phyloP scores from a whole-genome alignment of 2,888 invertebrate genomes.

The Lamellibrachia columna region DNA sequence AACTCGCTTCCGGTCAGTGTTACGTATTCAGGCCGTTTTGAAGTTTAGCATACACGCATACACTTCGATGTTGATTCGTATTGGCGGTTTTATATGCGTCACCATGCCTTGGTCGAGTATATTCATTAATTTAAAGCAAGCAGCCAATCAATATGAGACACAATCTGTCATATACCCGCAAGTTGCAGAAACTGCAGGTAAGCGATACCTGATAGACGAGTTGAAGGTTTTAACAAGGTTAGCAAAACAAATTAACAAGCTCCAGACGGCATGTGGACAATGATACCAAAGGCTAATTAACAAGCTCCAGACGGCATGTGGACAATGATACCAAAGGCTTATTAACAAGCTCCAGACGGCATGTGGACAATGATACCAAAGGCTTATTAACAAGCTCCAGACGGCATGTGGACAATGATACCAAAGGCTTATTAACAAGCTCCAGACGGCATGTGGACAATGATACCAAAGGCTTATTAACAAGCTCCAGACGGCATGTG shows the following conservation, averaged over 20 bases:
- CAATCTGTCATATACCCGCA: not conserved
- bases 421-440: not conserved
- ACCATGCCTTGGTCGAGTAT: not conserved
- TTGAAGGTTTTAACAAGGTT: not conserved
- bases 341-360: too few species aligned
- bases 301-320: too few species aligned
- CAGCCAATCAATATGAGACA: not conserved
- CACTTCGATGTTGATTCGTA: not conserved
- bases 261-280: not conserved
- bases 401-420: not conserved
- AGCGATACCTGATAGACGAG: not conserved
- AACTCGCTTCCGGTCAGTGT: not conserved
- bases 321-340: not conserved
- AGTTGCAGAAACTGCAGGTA: not conserved
- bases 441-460: too few species aligned
- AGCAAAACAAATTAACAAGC: not conserved
- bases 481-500: too few species aligned
- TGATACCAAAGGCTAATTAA: not conserved
- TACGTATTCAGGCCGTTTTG: not conserved
- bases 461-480: not conserved
- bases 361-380: not conserved
- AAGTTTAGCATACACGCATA: not conserved
- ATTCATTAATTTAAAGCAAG: not conserved
- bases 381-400: too few species aligned
- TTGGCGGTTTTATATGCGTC: not conserved